These are phyloP conservation scores for Coelogynopora nodosa DNA, from an alignment of 2,888 invertebrate genomes.

Conservation along the genomic window DNA sequence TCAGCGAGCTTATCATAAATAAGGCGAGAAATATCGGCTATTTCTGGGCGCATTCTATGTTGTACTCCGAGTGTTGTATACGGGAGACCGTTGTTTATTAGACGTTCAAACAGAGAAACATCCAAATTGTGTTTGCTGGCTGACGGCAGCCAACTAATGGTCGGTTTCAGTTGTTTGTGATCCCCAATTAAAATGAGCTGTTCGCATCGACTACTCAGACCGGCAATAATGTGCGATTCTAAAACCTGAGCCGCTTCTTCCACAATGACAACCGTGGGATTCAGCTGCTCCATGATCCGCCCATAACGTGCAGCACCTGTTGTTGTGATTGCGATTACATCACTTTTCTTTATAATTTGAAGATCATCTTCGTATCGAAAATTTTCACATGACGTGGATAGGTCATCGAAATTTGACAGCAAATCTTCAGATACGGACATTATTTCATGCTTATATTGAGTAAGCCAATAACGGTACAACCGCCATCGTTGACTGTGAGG, in stretches of 20 bases:
- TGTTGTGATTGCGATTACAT: conserved; percentile 58
- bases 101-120: conserved; percentile 43
- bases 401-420: neutral
- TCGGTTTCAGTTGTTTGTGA: conserved; percentile 41
- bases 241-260: conserved; percentile 85
- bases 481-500: neutral
- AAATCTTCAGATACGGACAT: neutral
- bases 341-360: neutral
- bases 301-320: conserved; percentile 57
- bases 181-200: conserved; percentile 66
- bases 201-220: conserved; percentile 71
- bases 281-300: conserved; percentile 53
- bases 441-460: neutral
- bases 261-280: conserved; percentile 65
- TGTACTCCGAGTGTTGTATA: conserved; percentile 41
- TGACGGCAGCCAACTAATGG: neutral
- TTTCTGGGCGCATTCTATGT: conserved; percentile 47
- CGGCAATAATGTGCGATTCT: conserved; percentile 77
- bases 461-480: neutral
- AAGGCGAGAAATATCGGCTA: neutral
- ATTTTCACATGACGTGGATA: neutral
- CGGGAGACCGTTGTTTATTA: conserved; percentile 39
- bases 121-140: conserved; percentile 38
- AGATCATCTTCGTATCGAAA: neutral
- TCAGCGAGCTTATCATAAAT: conserved; percentile 64